phyloP scores from a whole-genome alignment of 2,888 invertebrate species.

The Acanthacorydalis orientalis region DNA sequence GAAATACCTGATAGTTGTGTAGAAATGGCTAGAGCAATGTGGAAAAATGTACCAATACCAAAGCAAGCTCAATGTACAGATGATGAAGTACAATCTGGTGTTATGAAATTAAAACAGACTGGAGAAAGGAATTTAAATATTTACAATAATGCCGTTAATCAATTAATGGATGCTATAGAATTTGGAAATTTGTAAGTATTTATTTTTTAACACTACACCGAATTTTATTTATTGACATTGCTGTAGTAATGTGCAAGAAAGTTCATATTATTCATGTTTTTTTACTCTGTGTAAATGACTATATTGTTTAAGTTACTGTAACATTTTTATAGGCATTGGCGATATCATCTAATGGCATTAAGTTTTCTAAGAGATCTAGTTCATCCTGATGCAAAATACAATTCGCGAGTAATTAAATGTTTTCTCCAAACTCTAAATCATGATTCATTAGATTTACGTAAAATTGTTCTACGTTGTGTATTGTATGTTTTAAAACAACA shows the following conservation, averaged over 20 bases:
- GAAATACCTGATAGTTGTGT: slow-evolving; percentile 35
- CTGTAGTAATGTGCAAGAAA: slow-evolving; percentile 19
- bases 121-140: slow-evolving; percentile 30
- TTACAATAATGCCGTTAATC: slow-evolving; percentile 32
- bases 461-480: slow-evolving; percentile 44
- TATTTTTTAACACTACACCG: neutral
- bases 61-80: slow-evolving; percentile 23
- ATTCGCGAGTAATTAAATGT: slow-evolving; percentile 42
- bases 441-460: slow-evolving; percentile 66
- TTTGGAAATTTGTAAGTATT: slow-evolving; percentile 30
- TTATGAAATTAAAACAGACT: slow-evolving; percentile 18
- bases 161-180: slow-evolving; percentile 35
- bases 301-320: slow-evolving; percentile 4
- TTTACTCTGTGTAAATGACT: neutral
- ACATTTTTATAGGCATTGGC: slow-evolving; percentile 67
- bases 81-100: slow-evolving; percentile 24
- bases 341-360: slow-evolving; percentile 59
- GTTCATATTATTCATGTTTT: slow-evolving; percentile 26
- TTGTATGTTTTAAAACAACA: slow-evolving; percentile 52
- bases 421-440: slow-evolving; percentile 48
- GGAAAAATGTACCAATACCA: slow-evolving; percentile 21
- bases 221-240: neutral
- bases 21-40: slow-evolving; percentile 30
- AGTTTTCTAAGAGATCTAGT: slow-evolving; percentile 54
- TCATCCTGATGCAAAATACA: slow-evolving; percentile 50